phyloP scores from a whole-genome alignment of 1,140 invertebrate genomes.

The Hyles euphorbiae region DNA sequence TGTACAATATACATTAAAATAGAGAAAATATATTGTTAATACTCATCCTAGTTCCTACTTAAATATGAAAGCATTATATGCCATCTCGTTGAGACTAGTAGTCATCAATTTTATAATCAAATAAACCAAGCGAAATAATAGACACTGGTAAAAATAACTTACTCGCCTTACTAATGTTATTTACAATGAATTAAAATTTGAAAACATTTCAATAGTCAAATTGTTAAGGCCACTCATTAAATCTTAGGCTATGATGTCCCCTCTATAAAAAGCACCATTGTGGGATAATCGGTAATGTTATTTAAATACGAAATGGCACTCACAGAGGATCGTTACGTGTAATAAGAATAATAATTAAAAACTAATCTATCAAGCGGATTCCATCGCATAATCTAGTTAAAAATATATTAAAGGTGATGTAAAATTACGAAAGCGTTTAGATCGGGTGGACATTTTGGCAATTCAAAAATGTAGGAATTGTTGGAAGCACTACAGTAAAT shows the following conservation, averaged over 20 bases:
- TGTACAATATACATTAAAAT: slow-evolving; percentile 56
- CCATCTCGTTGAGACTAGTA: slow-evolving; percentile 57
- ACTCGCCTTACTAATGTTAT: slow-evolving; percentile 40
- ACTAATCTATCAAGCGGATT: slow-evolving; percentile 23
- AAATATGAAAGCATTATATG: slow-evolving; percentile 64
- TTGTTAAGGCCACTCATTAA: slow-evolving; percentile 41
- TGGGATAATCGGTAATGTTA: slow-evolving; percentile 14
- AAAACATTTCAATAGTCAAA: slow-evolving; percentile 27
- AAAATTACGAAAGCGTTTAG: slow-evolving; percentile 15
- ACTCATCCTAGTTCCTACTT: slow-evolving; percentile 27
- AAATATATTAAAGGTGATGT: slow-evolving; percentile 24
- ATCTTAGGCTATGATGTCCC: slow-evolving; percentile 1
- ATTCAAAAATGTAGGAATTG: slow-evolving; percentile 14
- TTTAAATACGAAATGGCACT: slow-evolving; percentile 24
- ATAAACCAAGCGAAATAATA: slow-evolving; percentile 25
- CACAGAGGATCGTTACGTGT: slow-evolving; percentile 5
- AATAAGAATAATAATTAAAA: slow-evolving; percentile 20
- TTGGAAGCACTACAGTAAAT: slow-evolving; percentile 47
- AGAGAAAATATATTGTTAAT: slow-evolving; percentile 55
- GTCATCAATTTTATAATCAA: slow-evolving; percentile 40
- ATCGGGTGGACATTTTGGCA: slow-evolving; percentile 9
- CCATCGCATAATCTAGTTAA: slow-evolving; percentile 25
- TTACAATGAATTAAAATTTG: slow-evolving; percentile 42
- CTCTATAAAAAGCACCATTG: slow-evolving; percentile 41
- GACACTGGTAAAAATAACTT: slow-evolving; percentile 22